Conservation (phyloP, 1,140 invertebrate genomes). For the Eciton burchellii region DNA sequence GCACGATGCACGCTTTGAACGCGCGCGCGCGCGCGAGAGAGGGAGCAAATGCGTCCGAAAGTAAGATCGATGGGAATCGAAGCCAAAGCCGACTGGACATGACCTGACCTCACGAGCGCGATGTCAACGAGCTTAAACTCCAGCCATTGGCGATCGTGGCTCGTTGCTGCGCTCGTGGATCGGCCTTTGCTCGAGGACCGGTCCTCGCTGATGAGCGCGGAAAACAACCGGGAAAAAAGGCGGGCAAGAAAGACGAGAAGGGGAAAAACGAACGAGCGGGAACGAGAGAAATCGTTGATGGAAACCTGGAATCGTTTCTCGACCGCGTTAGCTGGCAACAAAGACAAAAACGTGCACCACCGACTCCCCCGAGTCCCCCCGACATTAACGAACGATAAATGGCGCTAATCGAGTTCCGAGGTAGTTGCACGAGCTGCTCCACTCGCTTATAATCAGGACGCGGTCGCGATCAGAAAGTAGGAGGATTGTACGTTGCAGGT, state of each 20-base stretch:
- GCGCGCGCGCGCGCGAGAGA: background rate
- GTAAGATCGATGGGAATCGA: conserved; percentile 80
- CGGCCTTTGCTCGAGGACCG: conserved; percentile 23
- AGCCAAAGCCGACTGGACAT: too few species aligned
- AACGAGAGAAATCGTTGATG: conserved; percentile 15
- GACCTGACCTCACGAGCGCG: conserved; percentile 80
- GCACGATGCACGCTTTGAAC: conserved; percentile 31
- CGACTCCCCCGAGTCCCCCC: too few species aligned
- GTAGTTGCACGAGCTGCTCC: conserved; percentile 5
- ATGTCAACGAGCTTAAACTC: conserved; percentile 83
- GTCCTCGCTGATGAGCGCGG: conserved; percentile 29
- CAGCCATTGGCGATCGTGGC: conserved; percentile 45
- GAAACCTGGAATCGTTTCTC: conserved; percentile 6
- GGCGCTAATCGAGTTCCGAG: background rate
- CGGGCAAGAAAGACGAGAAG: background rate
- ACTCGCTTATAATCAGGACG: conserved; percentile 49
- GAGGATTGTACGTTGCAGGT: conserved; percentile 21
- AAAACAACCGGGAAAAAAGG: conserved; percentile 27
- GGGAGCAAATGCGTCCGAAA: conserved; percentile 46
- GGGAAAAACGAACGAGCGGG: too few species aligned
- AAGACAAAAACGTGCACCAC: background rate
- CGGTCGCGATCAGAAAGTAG: conserved; percentile 43
- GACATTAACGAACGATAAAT: conserved; percentile 39
- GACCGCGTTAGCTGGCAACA: background rate
- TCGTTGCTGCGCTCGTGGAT: conserved; percentile 35